Conservation (phyloP, 2,113 vertebrate genomes). For the Tetraodon nigroviridis region DNA sequence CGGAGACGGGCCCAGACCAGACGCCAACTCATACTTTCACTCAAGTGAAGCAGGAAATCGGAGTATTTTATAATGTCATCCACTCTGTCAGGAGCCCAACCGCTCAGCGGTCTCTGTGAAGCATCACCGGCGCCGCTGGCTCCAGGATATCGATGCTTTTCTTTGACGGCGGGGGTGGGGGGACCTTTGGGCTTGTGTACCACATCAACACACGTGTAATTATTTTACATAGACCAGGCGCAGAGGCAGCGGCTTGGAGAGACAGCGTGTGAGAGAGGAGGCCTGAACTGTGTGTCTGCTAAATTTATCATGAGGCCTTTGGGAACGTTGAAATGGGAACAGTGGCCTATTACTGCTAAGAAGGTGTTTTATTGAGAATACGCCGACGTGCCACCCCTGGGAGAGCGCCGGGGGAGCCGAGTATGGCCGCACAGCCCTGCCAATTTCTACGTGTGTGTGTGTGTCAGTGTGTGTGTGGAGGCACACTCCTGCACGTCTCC, state of each 20-base stretch:
- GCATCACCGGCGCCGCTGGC: conserved; percentile 46
- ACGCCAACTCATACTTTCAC: conserved; percentile 72
- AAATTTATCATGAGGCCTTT: conserved; percentile 86
- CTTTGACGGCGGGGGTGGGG: conserved; percentile 5
- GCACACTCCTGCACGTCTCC: conserved; percentile 36
- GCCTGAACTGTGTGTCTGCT: conserved; percentile 83
- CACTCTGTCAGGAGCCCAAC: conserved; percentile 62
- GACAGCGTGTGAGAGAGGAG: conserved; percentile 62
- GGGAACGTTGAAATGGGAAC: conserved; percentile 87
- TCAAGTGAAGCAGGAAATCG: conserved; percentile 66
- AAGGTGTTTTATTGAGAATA: conserved; percentile 93
- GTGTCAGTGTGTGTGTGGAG: conserved; percentile 5
- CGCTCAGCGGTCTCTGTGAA: conserved; percentile 54
- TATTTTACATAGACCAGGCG: conserved; percentile 60
- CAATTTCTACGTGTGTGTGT: conserved; percentile 38
- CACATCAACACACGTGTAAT: conserved; percentile 66
- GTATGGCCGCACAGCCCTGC: conserved; percentile 58
- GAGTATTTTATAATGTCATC: conserved; percentile 72
- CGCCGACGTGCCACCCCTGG: conserved; percentile 69
- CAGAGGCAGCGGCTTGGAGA: conserved; percentile 62
- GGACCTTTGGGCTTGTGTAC: conserved; percentile 44
- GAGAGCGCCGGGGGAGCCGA: conserved; percentile 66
- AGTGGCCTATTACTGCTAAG: conserved; percentile 88
- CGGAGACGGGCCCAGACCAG: conserved; percentile 48
- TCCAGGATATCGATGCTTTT: conserved; percentile 59